Evolutionary conservation across 2,113 vertebrate species (phyloP).

Genomic region (Loxodonta africana): DNA sequence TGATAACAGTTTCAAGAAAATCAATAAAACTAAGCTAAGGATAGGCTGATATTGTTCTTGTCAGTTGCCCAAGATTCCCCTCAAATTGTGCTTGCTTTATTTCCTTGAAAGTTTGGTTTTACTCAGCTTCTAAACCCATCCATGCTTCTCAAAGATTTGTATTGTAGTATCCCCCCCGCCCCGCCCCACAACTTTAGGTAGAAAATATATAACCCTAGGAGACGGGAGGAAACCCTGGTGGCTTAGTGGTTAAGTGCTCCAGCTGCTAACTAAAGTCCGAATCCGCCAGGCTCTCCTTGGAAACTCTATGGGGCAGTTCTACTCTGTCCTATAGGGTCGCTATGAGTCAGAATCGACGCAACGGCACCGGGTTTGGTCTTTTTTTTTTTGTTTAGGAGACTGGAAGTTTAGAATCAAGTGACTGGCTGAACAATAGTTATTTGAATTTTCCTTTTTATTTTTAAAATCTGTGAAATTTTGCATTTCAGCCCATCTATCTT

Average conservation of each 20-base stretch:
- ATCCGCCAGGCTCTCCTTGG: no score
- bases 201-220: neutral
- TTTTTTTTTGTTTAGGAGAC: no score
- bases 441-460: conserved; percentile 45
- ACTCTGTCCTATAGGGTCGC: no score
- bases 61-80: neutral
- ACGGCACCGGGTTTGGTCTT: no score
- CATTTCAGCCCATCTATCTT: neutral
- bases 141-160: neutral
- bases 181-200: neutral
- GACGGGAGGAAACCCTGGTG: no score
- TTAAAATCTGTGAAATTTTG: neutral
- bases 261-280: no score
- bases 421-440: neutral
- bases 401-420: neutral
- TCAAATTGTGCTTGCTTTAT: neutral
- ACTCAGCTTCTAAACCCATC: neutral
- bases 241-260: no score
- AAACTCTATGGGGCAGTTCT: no score
- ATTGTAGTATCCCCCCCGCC: no score
- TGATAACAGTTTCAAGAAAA: conserved; percentile 52
- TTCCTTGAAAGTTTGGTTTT: neutral
- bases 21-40: neutral
- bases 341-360: no score
- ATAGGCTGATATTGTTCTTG: neutral